Evolutionary conservation across 2,888 invertebrate species (phyloP), one percentile per base, ranked within the genome.

Genomic region (Caenorhabditis panamensis): DNA sequence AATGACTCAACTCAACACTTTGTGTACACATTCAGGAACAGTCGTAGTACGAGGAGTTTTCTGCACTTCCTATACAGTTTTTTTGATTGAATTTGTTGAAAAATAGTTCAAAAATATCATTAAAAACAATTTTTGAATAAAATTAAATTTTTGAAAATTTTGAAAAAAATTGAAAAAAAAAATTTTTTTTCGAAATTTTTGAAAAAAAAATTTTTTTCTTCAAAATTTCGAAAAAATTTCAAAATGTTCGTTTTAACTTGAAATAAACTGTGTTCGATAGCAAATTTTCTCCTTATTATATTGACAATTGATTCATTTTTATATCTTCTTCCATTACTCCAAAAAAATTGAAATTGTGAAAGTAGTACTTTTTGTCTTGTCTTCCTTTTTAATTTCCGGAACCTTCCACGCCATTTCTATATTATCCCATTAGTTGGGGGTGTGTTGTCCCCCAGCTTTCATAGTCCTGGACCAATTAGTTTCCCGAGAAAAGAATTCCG

Each of bases 41-140:
- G n/a, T n/a, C n/a, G n/a, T n/a, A n/a, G n/a, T n/a, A n/a, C n/a
- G n/a, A n/a, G n/a, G n/a, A n/a, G n/a, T n/a, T n/a, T n/a, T n/a
- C n/a, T n/a, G n/a, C n/a, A n/a, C n/a, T n/a, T n/a, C n/a, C n/a
- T n/a, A n/a, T n/a, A n/a, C n/a, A n/a, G n/a, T n/a, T n/a, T 20
- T 51, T 51, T 51, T 51, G 11, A 13, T 18, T 18, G 6, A 49
- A 49, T 49, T 49, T n/a, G n/a, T 49, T 18, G 49, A 49, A 49
- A 49, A 20, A 22, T 49, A 41, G 13, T 41, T 6, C 6, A 41
- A 41, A 41, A 41, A 41, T 41, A 2, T 31, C 31, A 31, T 11
- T 11, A 41, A 13, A 41, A 13, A 13, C 6, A 41, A 41, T 41
- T 41, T 13, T 13, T 11, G 13, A 11, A 11, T 41, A 31, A 31